Evolutionary conservation across 2,797 vertebrate species (phyloP).

Genomic region (Jordanella pulchra): DNA sequence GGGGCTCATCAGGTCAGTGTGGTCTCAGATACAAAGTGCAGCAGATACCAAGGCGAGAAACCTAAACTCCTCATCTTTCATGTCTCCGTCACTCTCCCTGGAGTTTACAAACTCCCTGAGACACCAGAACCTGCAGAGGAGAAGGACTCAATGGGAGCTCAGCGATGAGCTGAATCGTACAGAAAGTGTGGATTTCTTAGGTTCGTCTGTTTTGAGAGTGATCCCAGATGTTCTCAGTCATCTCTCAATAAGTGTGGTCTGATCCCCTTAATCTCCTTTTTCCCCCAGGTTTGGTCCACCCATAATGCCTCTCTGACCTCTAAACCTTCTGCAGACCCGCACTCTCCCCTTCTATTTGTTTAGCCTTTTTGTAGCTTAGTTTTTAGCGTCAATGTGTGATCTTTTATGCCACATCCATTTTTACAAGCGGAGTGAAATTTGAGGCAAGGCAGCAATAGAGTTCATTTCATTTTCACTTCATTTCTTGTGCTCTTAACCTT

Average conservation of each 20-base stretch:
- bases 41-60: slow-evolving; percentile 51
- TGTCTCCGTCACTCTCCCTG: slow-evolving; percentile 71
- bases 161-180: slow-evolving; percentile 47
- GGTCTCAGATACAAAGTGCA: slow-evolving; percentile 41
- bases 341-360: slow-evolving; percentile 43
- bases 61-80: slow-evolving; percentile 63
- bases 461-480: slow-evolving; percentile 15
- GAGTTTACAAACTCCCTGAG: slow-evolving; percentile 66
- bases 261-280: slow-evolving; percentile 73
- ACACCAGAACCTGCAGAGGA: slow-evolving; percentile 43
- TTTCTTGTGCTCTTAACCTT: background rate
- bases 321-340: slow-evolving; percentile 62
- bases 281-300: slow-evolving; percentile 71
- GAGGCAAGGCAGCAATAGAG: slow-evolving; percentile 33
- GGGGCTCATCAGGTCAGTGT: slow-evolving; percentile 63
- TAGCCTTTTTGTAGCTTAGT: slow-evolving; percentile 41
- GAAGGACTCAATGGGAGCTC: slow-evolving; percentile 63
- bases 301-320: slow-evolving; percentile 71
- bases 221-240: slow-evolving; percentile 82
- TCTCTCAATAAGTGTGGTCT: slow-evolving; percentile 79
- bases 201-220: slow-evolving; percentile 63
- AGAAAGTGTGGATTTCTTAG: slow-evolving; percentile 33
- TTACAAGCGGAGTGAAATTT: slow-evolving; percentile 45
- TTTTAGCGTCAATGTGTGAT: slow-evolving; percentile 54
- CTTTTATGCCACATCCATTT: slow-evolving; percentile 38